Evolutionary conservation across 2,888 invertebrate species (phyloP), one percentile per base, ranked within the genome.

Genomic region (Candidula unifasciata): DNA sequence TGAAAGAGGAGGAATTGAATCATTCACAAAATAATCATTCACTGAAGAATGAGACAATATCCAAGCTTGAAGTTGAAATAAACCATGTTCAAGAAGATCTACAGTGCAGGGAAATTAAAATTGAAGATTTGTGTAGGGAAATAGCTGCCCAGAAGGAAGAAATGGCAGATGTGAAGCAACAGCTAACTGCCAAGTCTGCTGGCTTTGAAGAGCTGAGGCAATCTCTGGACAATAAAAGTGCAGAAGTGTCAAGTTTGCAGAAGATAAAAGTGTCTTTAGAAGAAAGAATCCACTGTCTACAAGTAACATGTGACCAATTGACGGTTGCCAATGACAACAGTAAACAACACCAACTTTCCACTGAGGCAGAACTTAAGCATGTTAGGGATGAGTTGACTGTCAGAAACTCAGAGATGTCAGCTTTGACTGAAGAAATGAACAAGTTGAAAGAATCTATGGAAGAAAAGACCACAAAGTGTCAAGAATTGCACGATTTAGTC

Each of bases 1-100:
- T 21, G 30, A 71, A n/a, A 52, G 81, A 77, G 8, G 60, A 69
- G 54, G 85, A 85, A 64, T 18, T 82, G 16, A 33, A 54, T 16
- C 30, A 5, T 80, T 27, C 80, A 13, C 64, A 84, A 21, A 37
- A 35, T 57, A 60, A 76, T 52, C 54, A 66, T 73, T 69, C 77
- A 35, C 35, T 44, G 10, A 78, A 73, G n/a, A 60, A 35, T 60
- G 73, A 69, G 21, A 27, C 52, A 24, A 37, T 81, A 21, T 8
- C 37, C 16, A 60, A 37, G 16, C 73, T 73, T 37, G 33, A 81
- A 27, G 37, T 5, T 57, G 79, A 78, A 8, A 64, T 10, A 30
- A 52, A 27, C 68, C 66, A 2, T 52, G 52, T 35, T 27, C 27
- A 37, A 44, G 79, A 60, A 37, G 16, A 52, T 44, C 66, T 79